A percentile compares a stretch with the other conserved stretches of the same genome.
Conservation (phyloP, 2,888 invertebrate genomes). For the Drosophila paramelanica region DNA sequence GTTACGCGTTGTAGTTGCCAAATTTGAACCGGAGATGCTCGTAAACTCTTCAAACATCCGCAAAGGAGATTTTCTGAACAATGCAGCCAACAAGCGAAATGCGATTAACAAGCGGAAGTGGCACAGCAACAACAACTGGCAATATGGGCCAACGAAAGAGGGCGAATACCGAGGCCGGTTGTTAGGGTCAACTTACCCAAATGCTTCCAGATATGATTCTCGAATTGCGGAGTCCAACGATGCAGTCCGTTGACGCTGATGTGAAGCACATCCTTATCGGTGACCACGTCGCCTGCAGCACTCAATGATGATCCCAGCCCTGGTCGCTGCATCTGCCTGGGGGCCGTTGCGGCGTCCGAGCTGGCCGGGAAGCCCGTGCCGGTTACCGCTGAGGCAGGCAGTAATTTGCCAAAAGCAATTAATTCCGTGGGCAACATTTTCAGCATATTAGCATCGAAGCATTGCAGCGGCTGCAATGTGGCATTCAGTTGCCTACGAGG, state of each 20-base stretch:
- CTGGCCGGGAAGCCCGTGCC: slow-evolving; percentile 8
- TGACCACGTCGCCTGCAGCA: slow-evolving; percentile 9
- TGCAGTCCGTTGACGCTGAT: slow-evolving; percentile 84
- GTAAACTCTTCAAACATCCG: slow-evolving; percentile 19
- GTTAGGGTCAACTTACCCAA: slow-evolving; percentile 80
- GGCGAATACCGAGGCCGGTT: too few relatives aligned
- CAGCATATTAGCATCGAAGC: slow-evolving; percentile 84
- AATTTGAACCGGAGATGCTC: slow-evolving; percentile 31
- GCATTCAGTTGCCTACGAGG: slow-evolving; percentile 84
- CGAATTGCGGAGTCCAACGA: slow-evolving; percentile 84
- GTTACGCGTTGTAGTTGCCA: slow-evolving; percentile 11
- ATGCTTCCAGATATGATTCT: slow-evolving; percentile 85
- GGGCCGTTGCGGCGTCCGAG: slow-evolving; percentile 35
- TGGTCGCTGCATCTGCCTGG: slow-evolving; percentile 60
- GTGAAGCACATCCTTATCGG: slow-evolving; percentile 79
- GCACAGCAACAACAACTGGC: slow-evolving; percentile 6
- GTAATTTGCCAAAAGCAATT: slow-evolving; percentile 85
- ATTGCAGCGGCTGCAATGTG: slow-evolving; percentile 82
- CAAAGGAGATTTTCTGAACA: slow-evolving; percentile 53
- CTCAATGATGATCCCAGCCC: slow-evolving; percentile 35
- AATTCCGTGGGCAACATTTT: slow-evolving; percentile 84
- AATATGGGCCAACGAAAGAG: neutral
- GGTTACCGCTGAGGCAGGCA: slow-evolving; percentile 65
- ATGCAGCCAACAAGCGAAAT: slow-evolving; percentile 60
- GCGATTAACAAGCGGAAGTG: slow-evolving; percentile 65